These are phyloP conservation scores for Podotricha telesiphe DNA, from an alignment of 2,888 invertebrate species.

Conservation along the genomic window DNA sequence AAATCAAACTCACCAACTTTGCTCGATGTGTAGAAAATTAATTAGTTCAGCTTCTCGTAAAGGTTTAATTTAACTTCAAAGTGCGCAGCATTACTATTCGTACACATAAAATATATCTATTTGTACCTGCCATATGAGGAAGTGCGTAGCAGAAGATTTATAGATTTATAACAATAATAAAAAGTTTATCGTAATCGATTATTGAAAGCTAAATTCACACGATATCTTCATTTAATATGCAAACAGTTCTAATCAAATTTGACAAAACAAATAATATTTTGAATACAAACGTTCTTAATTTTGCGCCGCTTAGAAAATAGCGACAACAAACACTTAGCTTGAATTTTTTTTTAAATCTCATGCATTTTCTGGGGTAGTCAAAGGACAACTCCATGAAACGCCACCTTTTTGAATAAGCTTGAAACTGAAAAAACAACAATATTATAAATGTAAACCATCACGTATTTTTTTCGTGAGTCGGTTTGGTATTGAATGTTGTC, in stretches of 20 bases:
- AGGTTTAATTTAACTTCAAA: conserved; percentile 1
- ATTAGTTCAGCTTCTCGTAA: neutral
- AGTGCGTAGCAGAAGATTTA: neutral
- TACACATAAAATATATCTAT: neutral
- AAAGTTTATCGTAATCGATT: too few relatives aligned
- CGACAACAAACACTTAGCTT: neutral
- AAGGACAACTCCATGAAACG: too few relatives aligned
- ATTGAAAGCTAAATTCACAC: too few relatives aligned
- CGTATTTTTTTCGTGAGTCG: neutral
- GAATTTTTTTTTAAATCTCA: too few relatives aligned
- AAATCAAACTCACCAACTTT: neutral
- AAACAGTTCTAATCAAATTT: too few relatives aligned
- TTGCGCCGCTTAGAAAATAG: neutral
- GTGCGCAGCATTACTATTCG: neutral
- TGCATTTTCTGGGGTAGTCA: too few relatives aligned
- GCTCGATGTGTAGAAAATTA: neutral
- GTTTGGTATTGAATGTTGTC: neutral
- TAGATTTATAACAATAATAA: too few relatives aligned
- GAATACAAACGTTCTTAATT: neutral
- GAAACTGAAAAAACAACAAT: too few relatives aligned
- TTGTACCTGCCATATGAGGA: neutral
- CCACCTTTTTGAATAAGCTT: too few relatives aligned
- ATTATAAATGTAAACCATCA: neutral
- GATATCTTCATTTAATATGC: too few relatives aligned
- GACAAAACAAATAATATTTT: too few relatives aligned